Evolutionary conservation across 2,797 vertebrate species (phyloP).

Genomic region (Chaetodon trifasciatus): DNA sequence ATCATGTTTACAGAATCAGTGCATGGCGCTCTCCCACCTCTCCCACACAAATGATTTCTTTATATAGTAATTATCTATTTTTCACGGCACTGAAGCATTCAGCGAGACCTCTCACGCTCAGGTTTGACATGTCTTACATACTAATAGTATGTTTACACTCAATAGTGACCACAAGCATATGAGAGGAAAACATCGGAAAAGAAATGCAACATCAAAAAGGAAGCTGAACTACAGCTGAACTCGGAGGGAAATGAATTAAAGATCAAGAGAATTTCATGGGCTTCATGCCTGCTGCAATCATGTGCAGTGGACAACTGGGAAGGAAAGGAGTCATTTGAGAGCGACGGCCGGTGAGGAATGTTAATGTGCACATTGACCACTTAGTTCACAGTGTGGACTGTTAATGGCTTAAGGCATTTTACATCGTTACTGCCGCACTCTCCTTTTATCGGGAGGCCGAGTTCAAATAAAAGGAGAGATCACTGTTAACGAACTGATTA

Average conservation of each 20-base stretch:
- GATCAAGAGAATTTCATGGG: conserved; percentile 66
- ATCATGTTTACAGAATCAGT: background rate
- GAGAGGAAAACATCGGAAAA: conserved; percentile 5
- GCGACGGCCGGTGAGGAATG: conserved; percentile 27
- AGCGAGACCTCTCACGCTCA: background rate
- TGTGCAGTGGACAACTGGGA: conserved; percentile 24
- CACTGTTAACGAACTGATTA: background rate
- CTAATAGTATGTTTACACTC: background rate
- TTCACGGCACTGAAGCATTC: background rate
- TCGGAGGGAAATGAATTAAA: conserved; percentile 74
- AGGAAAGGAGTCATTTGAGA: conserved; percentile 41
- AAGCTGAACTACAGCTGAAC: conserved; percentile 77
- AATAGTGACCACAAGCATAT: conserved; percentile 11
- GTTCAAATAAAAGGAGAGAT: conserved; percentile 17
- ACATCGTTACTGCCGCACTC: background rate
- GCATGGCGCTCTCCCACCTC: conserved; percentile 17
- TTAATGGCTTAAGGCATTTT: conserved; percentile 10
- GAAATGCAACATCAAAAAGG: conserved; percentile 23
- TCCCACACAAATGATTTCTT: background rate
- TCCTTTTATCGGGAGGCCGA: background rate
- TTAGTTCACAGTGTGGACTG: conserved; percentile 26
- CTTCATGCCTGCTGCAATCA: conserved; percentile 55
- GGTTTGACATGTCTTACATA: background rate
- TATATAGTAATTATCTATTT: background rate
- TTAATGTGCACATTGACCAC: conserved; percentile 41